Conservation (phyloP, 1,140 invertebrate species). For the Drosophila kikkawai region DNA sequence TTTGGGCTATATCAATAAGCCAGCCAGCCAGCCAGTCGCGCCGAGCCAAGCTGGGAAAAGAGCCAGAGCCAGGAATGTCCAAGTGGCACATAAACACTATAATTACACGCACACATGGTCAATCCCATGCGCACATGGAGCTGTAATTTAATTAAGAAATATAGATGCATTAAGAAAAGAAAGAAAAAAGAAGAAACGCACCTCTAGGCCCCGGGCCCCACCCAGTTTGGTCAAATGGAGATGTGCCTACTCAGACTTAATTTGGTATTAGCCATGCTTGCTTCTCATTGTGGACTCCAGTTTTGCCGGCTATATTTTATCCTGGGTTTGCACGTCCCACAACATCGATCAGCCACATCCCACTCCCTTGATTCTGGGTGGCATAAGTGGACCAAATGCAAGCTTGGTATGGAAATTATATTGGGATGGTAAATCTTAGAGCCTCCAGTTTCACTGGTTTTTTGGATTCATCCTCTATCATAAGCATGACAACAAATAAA, state of each 20-base stretch:
- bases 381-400: background rate
- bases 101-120: conserved; percentile 55
- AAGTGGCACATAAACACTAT: conserved; percentile 60
- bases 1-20: conserved; percentile 64
- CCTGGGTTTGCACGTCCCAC: conserved; percentile 10
- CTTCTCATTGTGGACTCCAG: conserved; percentile 12
- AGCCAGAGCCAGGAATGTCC: conserved; percentile 36
- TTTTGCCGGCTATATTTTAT: conserved; percentile 7
- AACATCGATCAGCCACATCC: conserved; percentile 23
- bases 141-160: conserved; percentile 82
- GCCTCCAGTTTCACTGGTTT: conserved; percentile 2
- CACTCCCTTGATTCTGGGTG: conserved; percentile 25
- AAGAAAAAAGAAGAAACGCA: conserved; percentile 13
- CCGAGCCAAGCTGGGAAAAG: conserved; percentile 12
- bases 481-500: conserved; percentile 1
- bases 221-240: conserved; percentile 46
- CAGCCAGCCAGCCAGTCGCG: conserved; percentile 11
- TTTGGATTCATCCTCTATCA: background rate
- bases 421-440: background rate
- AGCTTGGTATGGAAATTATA: background rate
- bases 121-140: conserved; percentile 16
- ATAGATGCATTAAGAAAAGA: conserved; percentile 71
- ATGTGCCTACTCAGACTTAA: conserved; percentile 28
- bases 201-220: conserved; percentile 24
- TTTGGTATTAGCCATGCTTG: conserved; percentile 11